Conservation (phyloP, 2,888 invertebrate species). For the Acronicta leporina region DNA sequence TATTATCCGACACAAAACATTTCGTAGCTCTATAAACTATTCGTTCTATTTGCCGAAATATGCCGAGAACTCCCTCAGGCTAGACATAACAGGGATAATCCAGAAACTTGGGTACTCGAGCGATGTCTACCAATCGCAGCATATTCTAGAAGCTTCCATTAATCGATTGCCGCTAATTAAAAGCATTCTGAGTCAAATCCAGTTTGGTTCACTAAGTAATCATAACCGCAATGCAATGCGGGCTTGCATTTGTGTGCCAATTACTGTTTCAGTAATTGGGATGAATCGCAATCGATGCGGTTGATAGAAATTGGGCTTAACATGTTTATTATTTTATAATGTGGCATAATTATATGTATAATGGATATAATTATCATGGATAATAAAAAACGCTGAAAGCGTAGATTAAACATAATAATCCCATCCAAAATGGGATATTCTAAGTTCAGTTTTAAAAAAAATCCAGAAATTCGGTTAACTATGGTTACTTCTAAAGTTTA, state of each 20-base stretch:
- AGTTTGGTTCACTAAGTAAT: constrained; percentile 46
- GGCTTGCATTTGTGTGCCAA: constrained; percentile 48
- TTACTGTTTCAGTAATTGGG: constrained; percentile 50
- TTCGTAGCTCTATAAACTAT: constrained; percentile 10
- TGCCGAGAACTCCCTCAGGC: constrained; percentile 20
- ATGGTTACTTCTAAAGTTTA: constrained; percentile 42
- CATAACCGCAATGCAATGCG: constrained; percentile 51
- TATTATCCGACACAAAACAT: not conserved
- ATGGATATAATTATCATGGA: not conserved
- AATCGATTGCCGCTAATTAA: constrained; percentile 53
- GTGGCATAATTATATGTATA: not conserved
- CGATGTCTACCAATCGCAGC: constrained; percentile 39
- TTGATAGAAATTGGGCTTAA: constrained; percentile 1
- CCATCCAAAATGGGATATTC: too few relatives aligned
- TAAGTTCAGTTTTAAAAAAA: too few relatives aligned
- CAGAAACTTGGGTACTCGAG: constrained; percentile 25
- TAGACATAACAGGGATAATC: constrained; percentile 42
- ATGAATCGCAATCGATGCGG: constrained; percentile 17
- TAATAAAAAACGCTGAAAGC: not conserved
- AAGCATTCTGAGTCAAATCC: constrained; percentile 45
- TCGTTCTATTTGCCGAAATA: constrained; percentile 26
- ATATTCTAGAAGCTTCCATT: constrained; percentile 45
- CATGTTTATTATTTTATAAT: not conserved
- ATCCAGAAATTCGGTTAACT: not conserved
- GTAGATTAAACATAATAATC: too few relatives aligned